A percentile compares a stretch with the other conserved stretches of the same genome.
Evolutionary conservation across 1,140 invertebrate genomes (phyloP).

Genomic region (Triops longicaudatus): DNA sequence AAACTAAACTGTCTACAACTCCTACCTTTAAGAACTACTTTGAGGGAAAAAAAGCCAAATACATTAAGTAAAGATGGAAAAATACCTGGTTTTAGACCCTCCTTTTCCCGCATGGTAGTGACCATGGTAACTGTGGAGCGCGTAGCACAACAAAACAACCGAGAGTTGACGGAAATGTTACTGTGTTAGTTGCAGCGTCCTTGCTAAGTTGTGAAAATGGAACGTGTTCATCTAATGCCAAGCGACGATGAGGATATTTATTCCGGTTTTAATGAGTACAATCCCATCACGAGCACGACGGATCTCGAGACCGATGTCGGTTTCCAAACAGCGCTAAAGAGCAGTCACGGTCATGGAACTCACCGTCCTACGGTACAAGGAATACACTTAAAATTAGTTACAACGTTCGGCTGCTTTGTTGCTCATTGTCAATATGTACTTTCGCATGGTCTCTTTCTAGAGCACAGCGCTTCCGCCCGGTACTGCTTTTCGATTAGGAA

Average conservation of each 20-base stretch:
- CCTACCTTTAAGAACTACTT: no score
- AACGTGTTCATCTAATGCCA: constrained; percentile 18
- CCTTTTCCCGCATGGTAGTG: no score
- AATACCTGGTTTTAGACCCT: no score
- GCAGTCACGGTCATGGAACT: constrained; percentile 39
- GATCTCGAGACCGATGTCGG: constrained; percentile 55
- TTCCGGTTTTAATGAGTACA: constrained; percentile 58
- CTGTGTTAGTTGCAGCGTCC: not conserved
- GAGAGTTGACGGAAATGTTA: not conserved
- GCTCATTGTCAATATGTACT: not conserved
- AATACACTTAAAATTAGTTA: not conserved
- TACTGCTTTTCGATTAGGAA: constrained; percentile 46
- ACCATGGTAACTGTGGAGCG: not conserved
- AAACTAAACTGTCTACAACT: no score
- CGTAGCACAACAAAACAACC: not conserved
- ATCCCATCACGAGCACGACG: constrained; percentile 52
- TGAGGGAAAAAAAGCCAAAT: no score
- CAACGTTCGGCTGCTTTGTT: constrained; percentile 16
- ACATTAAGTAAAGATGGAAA: no score
- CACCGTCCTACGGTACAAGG: constrained; percentile 29
- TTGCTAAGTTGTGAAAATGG: not conserved
- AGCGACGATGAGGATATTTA: constrained; percentile 51
- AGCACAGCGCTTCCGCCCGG: constrained; percentile 41
- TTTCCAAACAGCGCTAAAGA: constrained; percentile 48
- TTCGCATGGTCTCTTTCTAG: constrained; percentile 33